Evolutionary conservation across 2,888 invertebrate genomes (phyloP).

Genomic region (Cacoxenus indagator): DNA sequence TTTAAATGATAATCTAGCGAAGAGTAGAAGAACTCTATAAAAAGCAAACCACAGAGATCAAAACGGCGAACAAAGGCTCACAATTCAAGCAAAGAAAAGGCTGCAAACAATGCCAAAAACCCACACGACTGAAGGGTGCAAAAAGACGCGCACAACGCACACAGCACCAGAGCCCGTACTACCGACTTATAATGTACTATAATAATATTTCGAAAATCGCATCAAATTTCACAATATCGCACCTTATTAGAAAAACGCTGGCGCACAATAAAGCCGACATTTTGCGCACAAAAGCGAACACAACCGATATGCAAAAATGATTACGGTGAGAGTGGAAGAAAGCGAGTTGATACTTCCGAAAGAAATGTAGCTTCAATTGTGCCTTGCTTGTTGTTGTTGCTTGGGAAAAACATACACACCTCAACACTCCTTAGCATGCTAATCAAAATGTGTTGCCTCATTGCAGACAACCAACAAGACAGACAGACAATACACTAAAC

Average conservation of each 20-base stretch:
- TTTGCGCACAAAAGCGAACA: constrained; percentile 14
- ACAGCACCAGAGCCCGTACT: neutral
- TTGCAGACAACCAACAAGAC: no score
- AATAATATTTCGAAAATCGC: constrained; percentile 50
- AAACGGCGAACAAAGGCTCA: constrained; percentile 26
- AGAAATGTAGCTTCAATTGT: no score
- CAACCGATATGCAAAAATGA: constrained; percentile 45
- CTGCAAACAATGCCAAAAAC: constrained; percentile 35
- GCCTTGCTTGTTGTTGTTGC: constrained; percentile 1
- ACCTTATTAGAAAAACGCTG: constrained; percentile 55
- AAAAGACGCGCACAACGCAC: constrained; percentile 29
- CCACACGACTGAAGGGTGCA: constrained; percentile 41
- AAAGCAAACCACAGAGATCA: constrained; percentile 14
- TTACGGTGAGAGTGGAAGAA: constrained; percentile 10
- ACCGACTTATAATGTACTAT: constrained; percentile 30
- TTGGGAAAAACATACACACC: constrained; percentile 62
- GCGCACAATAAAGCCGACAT: constrained; percentile 27
- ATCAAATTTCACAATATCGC: constrained; percentile 63
- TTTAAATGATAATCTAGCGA: constrained; percentile 44
- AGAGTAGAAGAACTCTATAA: constrained; percentile 8
- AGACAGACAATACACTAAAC: constrained; percentile 2
- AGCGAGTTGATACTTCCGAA: neutral
- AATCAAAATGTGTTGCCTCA: constrained; percentile 56
- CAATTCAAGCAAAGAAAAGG: constrained; percentile 16
- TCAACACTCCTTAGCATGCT: constrained; percentile 41